Evolutionary conservation across 2,888 invertebrate genomes (phyloP).

Genomic region (Calameuta idolon): DNA sequence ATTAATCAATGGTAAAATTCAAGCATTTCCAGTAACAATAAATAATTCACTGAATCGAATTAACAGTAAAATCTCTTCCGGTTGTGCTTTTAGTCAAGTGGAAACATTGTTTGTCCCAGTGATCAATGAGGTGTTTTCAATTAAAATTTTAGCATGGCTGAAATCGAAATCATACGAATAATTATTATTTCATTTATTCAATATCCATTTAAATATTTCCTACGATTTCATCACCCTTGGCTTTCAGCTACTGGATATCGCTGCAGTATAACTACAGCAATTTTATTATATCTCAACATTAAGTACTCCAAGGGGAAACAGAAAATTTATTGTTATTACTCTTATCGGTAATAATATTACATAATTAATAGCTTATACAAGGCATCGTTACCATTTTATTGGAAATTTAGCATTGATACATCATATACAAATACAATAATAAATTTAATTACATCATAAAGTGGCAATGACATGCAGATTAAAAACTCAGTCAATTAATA

Average conservation of each 20-base stretch:
- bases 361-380: no score
- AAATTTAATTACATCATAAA: no score
- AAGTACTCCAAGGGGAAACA: no score
- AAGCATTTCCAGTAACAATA: neutral
- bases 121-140: neutral
- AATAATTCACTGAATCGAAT: neutral
- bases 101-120: neutral
- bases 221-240: neutral
- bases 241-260: neutral
- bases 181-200: neutral
- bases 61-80: neutral
- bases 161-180: neutral
- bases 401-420: no score
- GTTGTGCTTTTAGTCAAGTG: neutral
- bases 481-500: no score
- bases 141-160: neutral
- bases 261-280: neutral
- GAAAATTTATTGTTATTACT: no score
- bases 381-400: no score
- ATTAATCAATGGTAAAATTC: neutral
- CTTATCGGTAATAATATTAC: no score
- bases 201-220: neutral
- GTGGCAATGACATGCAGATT: no score
- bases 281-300: no score
- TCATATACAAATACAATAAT: no score